These are phyloP conservation scores for Takifugu bimaculatus DNA, from an alignment of 2,113 vertebrate genomes.

Conservation along the genomic window DNA sequence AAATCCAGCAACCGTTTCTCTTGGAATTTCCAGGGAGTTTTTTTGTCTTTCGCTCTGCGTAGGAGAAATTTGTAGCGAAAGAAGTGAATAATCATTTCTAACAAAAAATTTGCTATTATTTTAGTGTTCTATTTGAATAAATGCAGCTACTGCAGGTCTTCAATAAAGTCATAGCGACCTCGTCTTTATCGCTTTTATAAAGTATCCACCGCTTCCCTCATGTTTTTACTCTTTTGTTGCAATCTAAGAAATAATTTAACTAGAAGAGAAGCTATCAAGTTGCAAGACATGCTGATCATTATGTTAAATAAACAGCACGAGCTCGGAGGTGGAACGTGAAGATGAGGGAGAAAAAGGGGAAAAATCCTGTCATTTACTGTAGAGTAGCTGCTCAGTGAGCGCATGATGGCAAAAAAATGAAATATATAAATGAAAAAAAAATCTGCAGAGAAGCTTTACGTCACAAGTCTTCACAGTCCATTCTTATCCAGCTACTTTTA, in stretches of 20 bases:
- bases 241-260: slow-evolving; percentile 21
- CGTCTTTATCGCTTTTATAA: too few species aligned
- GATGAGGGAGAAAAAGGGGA: slow-evolving; percentile 37
- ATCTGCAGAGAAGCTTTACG: slow-evolving; percentile 34
- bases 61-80: too few species aligned
- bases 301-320: slow-evolving; percentile 33
- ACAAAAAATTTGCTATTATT: too few species aligned
- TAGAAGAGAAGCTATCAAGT: slow-evolving; percentile 24
- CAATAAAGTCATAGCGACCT: too few species aligned
- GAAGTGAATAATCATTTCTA: too few species aligned
- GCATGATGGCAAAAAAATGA: too few species aligned
- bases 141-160: too few species aligned
- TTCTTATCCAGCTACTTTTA: slow-evolving; percentile 47
- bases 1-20: too few species aligned
- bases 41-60: too few species aligned
- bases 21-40: too few species aligned
- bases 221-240: not conserved
- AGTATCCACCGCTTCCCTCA: slow-evolving; percentile 5
- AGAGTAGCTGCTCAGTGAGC: slow-evolving; percentile 42
- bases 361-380: slow-evolving; percentile 55
- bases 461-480: slow-evolving; percentile 47
- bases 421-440: not conserved
- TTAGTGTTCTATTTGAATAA: too few species aligned
- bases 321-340: slow-evolving; percentile 41
- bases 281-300: slow-evolving; percentile 40